These are phyloP conservation scores for Parambassis ranga DNA, from an alignment of 2,797 vertebrate species.

Conservation along the genomic window DNA sequence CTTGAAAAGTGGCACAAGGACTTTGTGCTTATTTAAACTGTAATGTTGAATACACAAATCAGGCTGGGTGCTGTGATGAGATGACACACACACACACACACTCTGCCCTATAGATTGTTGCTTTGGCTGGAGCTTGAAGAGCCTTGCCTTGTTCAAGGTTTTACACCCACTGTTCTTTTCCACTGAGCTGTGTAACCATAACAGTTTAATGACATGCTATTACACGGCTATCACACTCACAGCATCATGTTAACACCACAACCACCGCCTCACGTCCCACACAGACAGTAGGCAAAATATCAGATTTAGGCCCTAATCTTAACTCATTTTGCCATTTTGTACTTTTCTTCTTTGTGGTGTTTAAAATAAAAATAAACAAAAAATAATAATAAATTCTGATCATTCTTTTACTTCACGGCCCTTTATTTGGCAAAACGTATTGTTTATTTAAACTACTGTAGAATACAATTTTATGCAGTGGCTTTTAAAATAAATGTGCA, in stretches of 20 bases:
- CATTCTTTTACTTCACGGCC: neutral
- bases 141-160: constrained; percentile 70
- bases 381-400: no score
- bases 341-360: constrained; percentile 1
- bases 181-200: constrained; percentile 77
- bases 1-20: constrained; percentile 63
- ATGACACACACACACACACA: neutral
- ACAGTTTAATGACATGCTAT: constrained; percentile 81
- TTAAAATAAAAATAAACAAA: neutral
- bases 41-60: constrained; percentile 79
- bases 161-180: constrained; percentile 70
- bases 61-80: constrained; percentile 50
- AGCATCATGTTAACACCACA: constrained; percentile 73
- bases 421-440: neutral
- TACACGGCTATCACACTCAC: constrained; percentile 75
- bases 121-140: constrained; percentile 53
- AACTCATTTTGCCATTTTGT: constrained; percentile 32
- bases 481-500: no score
- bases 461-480: no score
- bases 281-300: constrained; percentile 57
- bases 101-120: constrained; percentile 51
- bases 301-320: constrained; percentile 49
- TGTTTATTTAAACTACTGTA: neutral
- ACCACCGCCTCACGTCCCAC: constrained; percentile 57
- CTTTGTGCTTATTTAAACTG: constrained; percentile 78